Base-by-base conservation (phyloP, 2,888 invertebrate genomes). In the Apoderus coryli region DNA sequence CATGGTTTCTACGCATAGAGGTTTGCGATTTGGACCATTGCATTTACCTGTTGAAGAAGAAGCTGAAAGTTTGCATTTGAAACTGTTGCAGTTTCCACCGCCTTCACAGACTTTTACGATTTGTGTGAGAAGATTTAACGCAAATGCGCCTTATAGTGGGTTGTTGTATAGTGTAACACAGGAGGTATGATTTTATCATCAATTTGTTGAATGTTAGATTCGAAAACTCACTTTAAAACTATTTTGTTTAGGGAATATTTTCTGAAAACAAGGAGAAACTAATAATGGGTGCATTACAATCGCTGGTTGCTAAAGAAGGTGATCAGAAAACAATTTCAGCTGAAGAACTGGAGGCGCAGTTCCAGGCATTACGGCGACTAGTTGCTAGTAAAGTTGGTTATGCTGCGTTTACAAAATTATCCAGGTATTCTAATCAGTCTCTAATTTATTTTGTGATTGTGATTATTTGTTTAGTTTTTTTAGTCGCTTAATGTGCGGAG, bases 371-470 rank as follows among this genome's bases (percentile, higher is more conserved):
- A 29, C 66, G 95, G 14, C 63, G 98, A 43, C 63, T 99, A 9
- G 81, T 96, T 33, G 96, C 96, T 0, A 95, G 92, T 45, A 98
- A 96, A 71, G 88, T 92, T 25, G 98, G 98, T 2, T 99, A 95
- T 57, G 81, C 88, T 16, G 88, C 93, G 3, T 95, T 96, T 56
- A 93, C 92, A 6, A 75, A 78, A 39, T 63, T 92, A 38, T 71
- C 79, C 27, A 86, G 86, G 82, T 86, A 59, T 61, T 19, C 6
- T 7, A 19, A 7, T 19, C 6, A 19, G 6, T 19, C 19, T 19
- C n/a, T n/a, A n/a, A n/a, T n/a, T n/a, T n/a, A n/a, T n/a, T n/a
- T n/a, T n/a, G n/a, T n/a, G n/a, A n/a, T n/a, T n/a, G n/a, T n/a
- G n/a, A n/a, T n/a, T n/a, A n/a, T n/a, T n/a, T n/a, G n/a, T n/a